Conservation (phyloP, 2,797 vertebrate species). For the Enteromius anoplus region DNA sequence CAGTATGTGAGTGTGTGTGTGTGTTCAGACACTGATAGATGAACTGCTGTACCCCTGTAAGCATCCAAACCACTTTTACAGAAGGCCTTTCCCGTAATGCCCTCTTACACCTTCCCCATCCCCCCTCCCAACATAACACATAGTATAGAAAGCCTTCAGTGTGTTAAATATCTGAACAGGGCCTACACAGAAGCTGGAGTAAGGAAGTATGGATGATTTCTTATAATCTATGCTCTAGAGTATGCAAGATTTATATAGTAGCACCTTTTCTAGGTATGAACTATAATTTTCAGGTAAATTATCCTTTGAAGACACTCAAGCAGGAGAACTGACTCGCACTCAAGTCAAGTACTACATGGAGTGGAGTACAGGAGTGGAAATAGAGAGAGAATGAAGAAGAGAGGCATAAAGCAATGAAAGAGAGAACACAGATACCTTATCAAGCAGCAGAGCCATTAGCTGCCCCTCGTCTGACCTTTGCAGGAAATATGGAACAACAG, state of each 20-base stretch:
- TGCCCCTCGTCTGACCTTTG: conserved; percentile 30
- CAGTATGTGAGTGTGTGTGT: conserved; percentile 14
- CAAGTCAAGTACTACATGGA: neutral
- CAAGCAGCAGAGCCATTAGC: conserved; percentile 45
- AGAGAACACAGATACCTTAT: conserved; percentile 43
- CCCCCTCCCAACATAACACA: neutral
- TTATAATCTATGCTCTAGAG: neutral
- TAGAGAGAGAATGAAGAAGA: neutral
- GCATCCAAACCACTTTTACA: conserved; percentile 43
- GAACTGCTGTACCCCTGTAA: conserved; percentile 36
- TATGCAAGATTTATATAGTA: neutral
- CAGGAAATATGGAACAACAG: conserved; percentile 45
- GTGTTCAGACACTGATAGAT: conserved; percentile 36
- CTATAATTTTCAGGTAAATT: neutral
- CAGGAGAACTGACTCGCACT: neutral
- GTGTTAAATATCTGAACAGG: neutral
- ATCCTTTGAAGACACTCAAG: neutral
- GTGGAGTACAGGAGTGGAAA: neutral
- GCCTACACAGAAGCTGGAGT: neutral
- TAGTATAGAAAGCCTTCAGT: conserved; percentile 7
- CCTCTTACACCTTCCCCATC: conserved; percentile 4
- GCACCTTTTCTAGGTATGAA: neutral
- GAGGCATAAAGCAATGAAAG: conserved; percentile 19
- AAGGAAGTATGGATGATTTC: neutral
- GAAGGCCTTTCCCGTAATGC: conserved; percentile 22